These are phyloP conservation scores for Microctenopoma steveboyesi DNA, from an alignment of 2,797 vertebrate species.

Conservation along the genomic window DNA sequence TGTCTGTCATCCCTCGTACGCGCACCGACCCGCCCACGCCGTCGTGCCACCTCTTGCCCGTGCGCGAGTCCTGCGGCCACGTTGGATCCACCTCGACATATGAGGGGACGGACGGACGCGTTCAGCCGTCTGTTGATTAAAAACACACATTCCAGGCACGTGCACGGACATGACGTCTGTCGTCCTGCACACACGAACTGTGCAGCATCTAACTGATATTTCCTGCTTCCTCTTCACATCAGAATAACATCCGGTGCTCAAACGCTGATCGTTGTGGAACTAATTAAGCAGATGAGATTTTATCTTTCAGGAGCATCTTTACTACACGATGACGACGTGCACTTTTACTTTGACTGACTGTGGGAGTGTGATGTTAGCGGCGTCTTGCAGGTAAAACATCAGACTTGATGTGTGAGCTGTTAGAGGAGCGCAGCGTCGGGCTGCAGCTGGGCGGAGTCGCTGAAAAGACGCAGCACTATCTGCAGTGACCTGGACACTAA, in stretches of 20 bases:
- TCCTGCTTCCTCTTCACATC: too few species aligned
- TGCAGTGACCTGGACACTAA: too few species aligned
- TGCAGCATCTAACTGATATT: neutral
- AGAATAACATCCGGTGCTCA: too few species aligned
- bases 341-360: neutral
- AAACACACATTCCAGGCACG: conserved; percentile 37
- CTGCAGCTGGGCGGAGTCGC: too few species aligned
- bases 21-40: conserved; percentile 21
- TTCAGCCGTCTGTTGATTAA: conserved; percentile 41
- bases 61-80: conserved; percentile 49
- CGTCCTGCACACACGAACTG: neutral
- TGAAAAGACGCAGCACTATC: too few species aligned
- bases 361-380: neutral
- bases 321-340: too few species aligned
- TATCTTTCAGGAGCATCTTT: too few species aligned
- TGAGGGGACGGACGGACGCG: conserved; percentile 31
- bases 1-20: conserved; percentile 27
- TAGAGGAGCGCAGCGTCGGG: too few species aligned
- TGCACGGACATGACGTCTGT: conserved; percentile 30
- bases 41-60: conserved; percentile 54
- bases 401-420: neutral
- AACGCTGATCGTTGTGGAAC: too few species aligned
- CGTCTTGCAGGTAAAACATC: neutral
- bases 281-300: too few species aligned
- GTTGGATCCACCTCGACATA: conserved; percentile 16